Conservation (phyloP, 1,140 invertebrate species). For the Samia ricini region DNA sequence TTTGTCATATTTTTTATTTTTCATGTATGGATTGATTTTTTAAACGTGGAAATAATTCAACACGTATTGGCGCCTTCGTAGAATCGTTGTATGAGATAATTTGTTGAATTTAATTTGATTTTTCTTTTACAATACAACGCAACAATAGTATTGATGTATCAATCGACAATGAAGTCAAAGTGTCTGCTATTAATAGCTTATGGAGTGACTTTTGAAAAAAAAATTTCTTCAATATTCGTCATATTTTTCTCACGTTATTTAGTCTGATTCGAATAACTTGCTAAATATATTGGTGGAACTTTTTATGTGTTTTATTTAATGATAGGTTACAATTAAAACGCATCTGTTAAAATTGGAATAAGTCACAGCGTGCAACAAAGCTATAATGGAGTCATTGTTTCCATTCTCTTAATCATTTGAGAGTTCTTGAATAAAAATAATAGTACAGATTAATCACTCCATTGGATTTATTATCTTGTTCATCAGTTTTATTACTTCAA, state of each 20-base stretch:
- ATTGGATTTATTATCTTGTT: too few relatives aligned
- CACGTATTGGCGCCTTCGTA: slow-evolving; percentile 38
- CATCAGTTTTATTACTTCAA: too few relatives aligned
- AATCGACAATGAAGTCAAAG: background rate
- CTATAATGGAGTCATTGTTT: too few relatives aligned
- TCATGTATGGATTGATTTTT: slow-evolving; percentile 2
- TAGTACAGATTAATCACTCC: too few relatives aligned
- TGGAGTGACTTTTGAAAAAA: background rate
- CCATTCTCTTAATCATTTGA: too few relatives aligned
- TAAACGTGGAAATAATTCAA: slow-evolving; percentile 36
- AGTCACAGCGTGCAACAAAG: too few relatives aligned
- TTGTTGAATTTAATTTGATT: slow-evolving; percentile 38
- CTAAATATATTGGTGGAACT: background rate
- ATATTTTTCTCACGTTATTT: background rate
- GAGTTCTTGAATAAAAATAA: too few relatives aligned
- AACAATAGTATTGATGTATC: background rate
- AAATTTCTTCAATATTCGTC: background rate
- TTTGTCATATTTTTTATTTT: background rate
- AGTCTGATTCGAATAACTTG: background rate
- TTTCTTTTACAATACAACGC: background rate
- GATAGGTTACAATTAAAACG: too few relatives aligned
- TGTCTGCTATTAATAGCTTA: background rate
- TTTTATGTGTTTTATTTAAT: too few relatives aligned
- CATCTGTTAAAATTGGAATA: too few relatives aligned
- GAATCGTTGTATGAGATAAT: slow-evolving; percentile 35